Conservation (phyloP, 2,113 vertebrate genomes). For the Corvus cornix region DNA sequence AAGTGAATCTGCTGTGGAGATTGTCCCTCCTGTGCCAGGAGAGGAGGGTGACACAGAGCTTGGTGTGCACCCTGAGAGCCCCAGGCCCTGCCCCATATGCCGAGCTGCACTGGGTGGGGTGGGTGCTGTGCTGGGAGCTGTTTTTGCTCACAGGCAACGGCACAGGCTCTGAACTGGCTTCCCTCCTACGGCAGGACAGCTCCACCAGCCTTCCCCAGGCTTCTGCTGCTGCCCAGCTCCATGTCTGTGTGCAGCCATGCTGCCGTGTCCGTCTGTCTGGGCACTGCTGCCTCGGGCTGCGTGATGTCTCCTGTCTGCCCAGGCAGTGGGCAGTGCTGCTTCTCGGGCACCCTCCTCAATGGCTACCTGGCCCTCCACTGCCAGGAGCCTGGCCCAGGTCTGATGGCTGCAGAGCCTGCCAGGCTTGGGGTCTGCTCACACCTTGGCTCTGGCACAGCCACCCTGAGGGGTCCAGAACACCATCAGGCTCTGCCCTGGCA, state of each 20-base stretch:
- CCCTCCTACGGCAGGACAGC: rapidly evolving
- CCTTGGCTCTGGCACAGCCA: not conserved
- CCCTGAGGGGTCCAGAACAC: not conserved
- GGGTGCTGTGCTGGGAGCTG: not conserved
- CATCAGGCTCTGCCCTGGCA: not conserved
- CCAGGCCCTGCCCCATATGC: not conserved
- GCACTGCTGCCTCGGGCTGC: rapidly evolving
- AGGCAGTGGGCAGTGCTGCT: not conserved
- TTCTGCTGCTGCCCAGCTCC: not conserved
- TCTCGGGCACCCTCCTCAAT: rapidly evolving
- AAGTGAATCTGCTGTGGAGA: not conserved
- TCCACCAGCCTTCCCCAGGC: not conserved
- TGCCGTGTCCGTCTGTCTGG: rapidly evolving
- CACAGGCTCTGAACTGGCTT: not conserved
- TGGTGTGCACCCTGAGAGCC: rapidly evolving
- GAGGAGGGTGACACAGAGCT: not conserved
- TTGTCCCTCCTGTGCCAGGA: not conserved
- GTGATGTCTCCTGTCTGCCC: not conserved
- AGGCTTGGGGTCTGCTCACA: not conserved
- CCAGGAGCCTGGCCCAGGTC: not conserved
- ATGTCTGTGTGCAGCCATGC: rapidly evolving
- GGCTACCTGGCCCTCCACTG: not conserved
- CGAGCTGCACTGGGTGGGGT: rapidly evolving
- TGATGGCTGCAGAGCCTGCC: not conserved
- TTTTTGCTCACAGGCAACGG: not conserved